Evolutionary conservation across 2,888 invertebrate species (phyloP).

Genomic region (Cerceris rybyensis): DNA sequence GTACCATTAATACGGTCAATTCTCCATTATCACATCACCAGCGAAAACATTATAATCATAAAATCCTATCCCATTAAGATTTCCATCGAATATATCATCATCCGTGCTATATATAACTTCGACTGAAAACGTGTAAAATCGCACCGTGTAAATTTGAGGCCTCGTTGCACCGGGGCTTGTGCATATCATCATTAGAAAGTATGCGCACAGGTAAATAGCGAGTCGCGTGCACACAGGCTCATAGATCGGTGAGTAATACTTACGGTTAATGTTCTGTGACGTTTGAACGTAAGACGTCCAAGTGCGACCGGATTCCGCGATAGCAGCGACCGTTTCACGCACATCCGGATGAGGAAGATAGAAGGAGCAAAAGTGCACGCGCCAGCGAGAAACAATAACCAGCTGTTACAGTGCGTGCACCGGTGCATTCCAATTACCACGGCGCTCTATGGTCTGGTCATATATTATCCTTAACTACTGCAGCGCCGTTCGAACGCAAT

Average conservation of each 20-base stretch:
- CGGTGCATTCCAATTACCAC: slow-evolving; percentile 55
- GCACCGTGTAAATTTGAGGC: neutral
- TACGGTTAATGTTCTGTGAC: slow-evolving; percentile 59
- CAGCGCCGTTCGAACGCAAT: slow-evolving; percentile 15
- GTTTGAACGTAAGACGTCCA: slow-evolving; percentile 46
- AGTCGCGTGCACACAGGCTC: neutral
- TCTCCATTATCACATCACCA: too few relatives aligned
- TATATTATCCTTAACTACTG: slow-evolving; percentile 40
- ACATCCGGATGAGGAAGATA: slow-evolving; percentile 48
- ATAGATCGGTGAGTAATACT: slow-evolving; percentile 35
- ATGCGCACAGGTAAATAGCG: slow-evolving; percentile 33
- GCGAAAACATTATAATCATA: too few relatives aligned
- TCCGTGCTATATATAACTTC: too few relatives aligned
- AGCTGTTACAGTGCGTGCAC: slow-evolving; percentile 32
- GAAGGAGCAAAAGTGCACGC: slow-evolving; percentile 42
- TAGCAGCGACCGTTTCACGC: slow-evolving; percentile 54
- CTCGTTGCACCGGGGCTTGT: neutral
- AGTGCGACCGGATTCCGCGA: slow-evolving; percentile 57
- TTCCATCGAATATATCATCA: too few relatives aligned
- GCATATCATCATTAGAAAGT: slow-evolving; percentile 52
- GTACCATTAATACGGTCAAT: too few relatives aligned
- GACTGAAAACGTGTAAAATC: too few relatives aligned
- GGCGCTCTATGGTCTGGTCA: slow-evolving; percentile 12
- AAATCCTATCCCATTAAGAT: too few relatives aligned
- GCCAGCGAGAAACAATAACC: slow-evolving; percentile 44